These are phyloP conservation scores for Tetheella fluctuosa DNA, from an alignment of 2,888 invertebrate genomes.

Conservation along the genomic window DNA sequence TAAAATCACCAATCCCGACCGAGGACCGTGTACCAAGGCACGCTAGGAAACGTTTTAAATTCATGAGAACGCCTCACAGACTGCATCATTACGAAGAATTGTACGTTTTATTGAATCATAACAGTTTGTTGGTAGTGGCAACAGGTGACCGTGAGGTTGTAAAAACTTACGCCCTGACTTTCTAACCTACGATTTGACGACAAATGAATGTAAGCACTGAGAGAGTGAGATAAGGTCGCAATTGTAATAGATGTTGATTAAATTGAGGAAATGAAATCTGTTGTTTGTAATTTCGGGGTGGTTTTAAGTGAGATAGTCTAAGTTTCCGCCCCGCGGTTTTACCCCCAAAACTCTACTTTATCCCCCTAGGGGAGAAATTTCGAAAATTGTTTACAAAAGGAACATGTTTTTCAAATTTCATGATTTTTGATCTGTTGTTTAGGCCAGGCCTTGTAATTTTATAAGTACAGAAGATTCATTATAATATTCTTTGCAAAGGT, in stretches of 20 bases:
- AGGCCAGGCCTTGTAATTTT: too few species aligned
- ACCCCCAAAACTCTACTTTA: too few species aligned
- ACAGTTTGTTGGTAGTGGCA: conserved; percentile 57
- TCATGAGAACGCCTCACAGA: conserved; percentile 51
- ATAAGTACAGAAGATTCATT: too few species aligned
- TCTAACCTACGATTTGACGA: conserved; percentile 30
- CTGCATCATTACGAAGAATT: conserved; percentile 58
- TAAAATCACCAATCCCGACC: conserved; percentile 12
- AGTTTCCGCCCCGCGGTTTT: too few species aligned
- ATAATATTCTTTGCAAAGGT: too few species aligned
- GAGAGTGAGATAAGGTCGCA: conserved; percentile 29
- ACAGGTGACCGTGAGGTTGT: conserved; percentile 63
- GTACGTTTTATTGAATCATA: conserved; percentile 70
- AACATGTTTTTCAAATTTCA: too few species aligned
- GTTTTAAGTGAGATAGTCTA: conserved; percentile 28
- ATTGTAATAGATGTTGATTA: conserved; percentile 41
- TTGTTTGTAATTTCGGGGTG: conserved; percentile 52
- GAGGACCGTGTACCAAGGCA: background rate
- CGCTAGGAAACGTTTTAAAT: conserved; percentile 46
- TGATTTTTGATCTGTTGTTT: too few species aligned
- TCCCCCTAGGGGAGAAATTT: too few species aligned
- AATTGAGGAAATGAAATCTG: conserved; percentile 63
- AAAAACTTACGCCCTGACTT: conserved; percentile 44
- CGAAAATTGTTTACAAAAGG: too few species aligned
- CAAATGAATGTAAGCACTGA: conserved; percentile 36